Base-by-base conservation (phyloP, 2,113 vertebrate species). In the Phylloscopus whistleri region DNA sequence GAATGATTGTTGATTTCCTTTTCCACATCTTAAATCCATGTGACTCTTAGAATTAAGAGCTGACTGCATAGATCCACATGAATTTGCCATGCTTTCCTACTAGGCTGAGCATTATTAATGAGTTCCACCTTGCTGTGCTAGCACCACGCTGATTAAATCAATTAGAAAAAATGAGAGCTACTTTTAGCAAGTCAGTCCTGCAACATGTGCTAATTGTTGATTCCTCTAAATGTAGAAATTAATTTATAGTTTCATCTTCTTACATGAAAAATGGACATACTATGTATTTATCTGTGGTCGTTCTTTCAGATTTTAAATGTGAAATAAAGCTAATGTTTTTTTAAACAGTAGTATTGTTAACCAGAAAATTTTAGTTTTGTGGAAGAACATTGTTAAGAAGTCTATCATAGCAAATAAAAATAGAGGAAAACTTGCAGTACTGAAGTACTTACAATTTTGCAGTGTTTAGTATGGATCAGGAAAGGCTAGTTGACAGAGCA, bases 51-150 rank as follows among this genome's bases (percentile, higher is more conserved):
- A 78, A 39, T 84, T 94, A 83, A 63, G 83, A 93, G 59, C 21
- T 89, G 41, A 22, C 69, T 77, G 52, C 64, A 16, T 37, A 93
- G 46, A 84, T 78, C 20, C 93, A 64, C 83, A 20, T 97, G 94
- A 83, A 60, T 90, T 96, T 93, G 58, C 87, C 70, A 84, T 84
- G 83, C 90, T 94, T 96, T 96, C 79, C 89, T 68, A 46, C 69
- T 70, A 92, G 64, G 87, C 73, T 95, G 53, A 82, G 66, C 26
- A 18, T 95, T 91, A 92, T 90, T 96, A 85, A 89, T 93, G 81
- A 93, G 46, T 77, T 93, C 55, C 13, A 72, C 63, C 93, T 95
- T 90, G 75, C 91, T 93, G 95, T 87, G 70, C 48, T 91, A 93
- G 84, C 84, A 89, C 46, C 52, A 63, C 48, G 67, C 44, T 75